Percentiles rank a stretch among this genome's conserved stretches.
Conservation (phyloP, 2,888 invertebrate species). For the Embidobia sp. region DNA sequence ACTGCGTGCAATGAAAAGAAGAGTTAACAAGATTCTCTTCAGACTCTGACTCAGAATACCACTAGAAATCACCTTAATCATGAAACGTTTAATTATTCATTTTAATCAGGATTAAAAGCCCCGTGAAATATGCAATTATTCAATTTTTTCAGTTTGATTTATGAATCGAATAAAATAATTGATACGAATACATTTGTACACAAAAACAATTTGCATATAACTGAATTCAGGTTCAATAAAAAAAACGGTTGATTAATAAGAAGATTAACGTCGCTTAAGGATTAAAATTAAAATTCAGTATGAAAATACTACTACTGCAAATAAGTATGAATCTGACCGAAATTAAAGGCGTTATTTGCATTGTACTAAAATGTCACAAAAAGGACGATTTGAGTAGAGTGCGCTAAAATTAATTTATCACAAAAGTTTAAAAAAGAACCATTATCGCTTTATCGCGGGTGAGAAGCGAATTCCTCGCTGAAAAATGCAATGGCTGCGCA, state of each 20-base stretch:
- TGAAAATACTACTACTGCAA: constrained; percentile 12
- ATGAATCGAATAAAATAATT: no score
- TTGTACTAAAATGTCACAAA: constrained; percentile 1
- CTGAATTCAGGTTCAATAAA: no score
- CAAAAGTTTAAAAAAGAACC: constrained; percentile 19
- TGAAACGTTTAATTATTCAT: no score
- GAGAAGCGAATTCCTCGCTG: constrained; percentile 19
- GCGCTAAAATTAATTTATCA: constrained; percentile 25
- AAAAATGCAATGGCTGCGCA: constrained; percentile 38
- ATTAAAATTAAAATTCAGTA: constrained; percentile 18
- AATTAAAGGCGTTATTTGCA: constrained; percentile 20
- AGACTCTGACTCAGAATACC: no score
- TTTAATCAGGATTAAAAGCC: no score
- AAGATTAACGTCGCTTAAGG: not conserved
- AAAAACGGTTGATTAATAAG: not conserved
- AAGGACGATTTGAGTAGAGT: constrained; percentile 5
- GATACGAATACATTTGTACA: no score
- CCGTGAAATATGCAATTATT: no score
- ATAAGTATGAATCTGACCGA: constrained; percentile 21
- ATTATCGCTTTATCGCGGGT: constrained; percentile 24
- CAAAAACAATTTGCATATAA: no score
- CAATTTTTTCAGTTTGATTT: no score
- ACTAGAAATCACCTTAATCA: no score
- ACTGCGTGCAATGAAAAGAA: not conserved
- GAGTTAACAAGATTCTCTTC: no score